Base-by-base conservation (phyloP, 2,888 invertebrate genomes). In the Elaeidobius kamerunicus region DNA sequence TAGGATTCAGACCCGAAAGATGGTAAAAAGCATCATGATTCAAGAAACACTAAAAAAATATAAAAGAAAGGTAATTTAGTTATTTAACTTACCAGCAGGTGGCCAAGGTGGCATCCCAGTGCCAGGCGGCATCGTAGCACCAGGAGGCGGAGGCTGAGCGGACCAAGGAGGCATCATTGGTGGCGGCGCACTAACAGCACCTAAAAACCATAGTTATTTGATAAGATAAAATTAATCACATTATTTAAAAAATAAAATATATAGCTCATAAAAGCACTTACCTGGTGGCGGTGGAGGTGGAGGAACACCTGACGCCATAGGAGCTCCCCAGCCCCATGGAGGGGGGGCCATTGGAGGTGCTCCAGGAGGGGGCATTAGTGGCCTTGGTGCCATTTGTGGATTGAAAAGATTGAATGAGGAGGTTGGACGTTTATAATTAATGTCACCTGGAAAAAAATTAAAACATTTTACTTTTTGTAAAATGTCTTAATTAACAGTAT, bases 331-430 rank as follows among this genome's bases (percentile, higher is more conserved):
- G 4, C 38, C 53, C 53, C 73, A 75, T 47, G 69, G 55, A 2
- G 50, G 46, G 2, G 55, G 52, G 16, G 53, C 44, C 44, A 50
- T 69, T 20, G 80, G 75, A 63, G 64, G 61, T 60, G 67, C 66
- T 3, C 63, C 65, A 12, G 63, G 58, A 28, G 78, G 75, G 2
- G 80, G 80, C 80, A 85, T 83, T 56, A 86, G 72, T 28, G 86
- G 82, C 28, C 85, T 78, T 4, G 85, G 84, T 3, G 82, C 76
- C 62, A 78, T 75, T 67, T 78, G 78, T 18, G 78, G 64, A 36
- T 72, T 69, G 52, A 74, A 74, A 40, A 76, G 63, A 57, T 69
- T 72, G 53, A 70, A 69, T 16, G 66, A 66, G 28, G 60, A 34
- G 17, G 55, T 52, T 30, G 17, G 54, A 48, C 52, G 36, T 52